A percentile compares a stretch with the other conserved stretches of the same genome.
Conservation (phyloP, 1,140 invertebrate species). For the Drosophila neocordata region DNA sequence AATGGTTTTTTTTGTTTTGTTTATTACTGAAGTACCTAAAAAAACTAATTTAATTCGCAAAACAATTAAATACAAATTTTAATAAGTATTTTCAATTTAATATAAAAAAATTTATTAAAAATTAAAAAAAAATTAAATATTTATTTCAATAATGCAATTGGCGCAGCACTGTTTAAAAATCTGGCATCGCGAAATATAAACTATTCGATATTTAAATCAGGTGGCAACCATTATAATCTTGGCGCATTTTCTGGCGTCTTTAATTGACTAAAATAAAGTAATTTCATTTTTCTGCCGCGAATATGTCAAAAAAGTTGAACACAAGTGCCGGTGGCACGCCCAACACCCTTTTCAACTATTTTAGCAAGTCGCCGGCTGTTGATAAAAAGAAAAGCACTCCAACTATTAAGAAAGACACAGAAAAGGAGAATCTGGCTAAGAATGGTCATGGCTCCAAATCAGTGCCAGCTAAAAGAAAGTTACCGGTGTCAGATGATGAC, state of each 20-base stretch:
- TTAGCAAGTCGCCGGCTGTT: conserved; percentile 84
- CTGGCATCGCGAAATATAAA: neutral
- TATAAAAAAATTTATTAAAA: too few relatives aligned
- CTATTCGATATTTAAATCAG: neutral
- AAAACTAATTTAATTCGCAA: too few relatives aligned
- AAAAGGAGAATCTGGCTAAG: conserved; percentile 51
- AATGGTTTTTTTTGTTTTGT: too few relatives aligned
- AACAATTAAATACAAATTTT: too few relatives aligned
- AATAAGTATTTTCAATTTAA: too few relatives aligned
- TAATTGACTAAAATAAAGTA: neutral
- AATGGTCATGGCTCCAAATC: conserved; percentile 33
- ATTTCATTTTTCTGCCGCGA: conserved; percentile 3
- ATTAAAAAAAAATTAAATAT: too few relatives aligned
- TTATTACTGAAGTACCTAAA: too few relatives aligned
- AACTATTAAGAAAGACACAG: conserved; percentile 47
- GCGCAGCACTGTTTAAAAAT: too few relatives aligned
- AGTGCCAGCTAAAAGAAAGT: conserved; percentile 40
- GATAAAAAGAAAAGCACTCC: conserved; percentile 81
- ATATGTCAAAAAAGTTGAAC: conserved; percentile 76
- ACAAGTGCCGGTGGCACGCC: conserved; percentile 63
- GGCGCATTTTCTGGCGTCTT: conserved; percentile 65
- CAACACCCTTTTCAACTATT: conserved; percentile 86
- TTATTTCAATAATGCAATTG: too few relatives aligned
- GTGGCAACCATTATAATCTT: conserved; percentile 40
- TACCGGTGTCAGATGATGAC: conserved; percentile 52